These are phyloP conservation scores for Epizoanthus illoricatus DNA, from an alignment of 92 coral and sea anemone species.

Conservation along the genomic window DNA sequence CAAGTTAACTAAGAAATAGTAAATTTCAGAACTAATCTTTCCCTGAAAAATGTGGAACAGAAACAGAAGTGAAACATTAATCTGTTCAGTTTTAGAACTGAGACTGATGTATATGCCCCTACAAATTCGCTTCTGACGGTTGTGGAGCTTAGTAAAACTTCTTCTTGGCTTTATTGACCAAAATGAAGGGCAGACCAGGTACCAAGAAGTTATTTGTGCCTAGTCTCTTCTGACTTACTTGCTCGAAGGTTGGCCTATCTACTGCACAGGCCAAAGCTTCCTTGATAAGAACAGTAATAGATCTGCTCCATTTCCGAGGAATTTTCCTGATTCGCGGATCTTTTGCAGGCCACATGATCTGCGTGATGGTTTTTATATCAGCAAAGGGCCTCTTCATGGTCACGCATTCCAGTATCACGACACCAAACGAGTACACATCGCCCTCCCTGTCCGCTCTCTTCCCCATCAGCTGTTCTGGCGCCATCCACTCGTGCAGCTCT, in stretches of 20 bases:
- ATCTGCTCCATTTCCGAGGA: conserved; percentile 73
- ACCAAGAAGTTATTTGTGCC: too few relatives aligned
- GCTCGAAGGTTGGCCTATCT: conserved; percentile 80
- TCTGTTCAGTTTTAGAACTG: not conserved
- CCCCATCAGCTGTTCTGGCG: conserved; percentile 92
- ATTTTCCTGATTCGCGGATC: conserved; percentile 70
- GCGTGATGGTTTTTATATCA: conserved; percentile 50
- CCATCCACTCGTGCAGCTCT: conserved; percentile 84
- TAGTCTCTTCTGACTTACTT: conserved; percentile 42
- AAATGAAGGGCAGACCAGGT: too few relatives aligned
- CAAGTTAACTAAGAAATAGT: too few relatives aligned
- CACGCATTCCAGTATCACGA: conserved; percentile 83
- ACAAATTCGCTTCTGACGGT: not conserved
- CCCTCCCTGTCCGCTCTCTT: conserved; percentile 77
- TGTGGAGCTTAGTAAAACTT: not conserved
- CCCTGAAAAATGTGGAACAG: not conserved
- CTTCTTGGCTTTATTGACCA: not conserved
- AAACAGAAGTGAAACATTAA: not conserved
- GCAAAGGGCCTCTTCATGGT: conserved; percentile 66
- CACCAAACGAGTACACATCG: conserved; percentile 85
- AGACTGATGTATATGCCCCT: too few relatives aligned
- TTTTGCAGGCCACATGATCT: conserved; percentile 38
- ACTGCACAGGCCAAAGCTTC: conserved; percentile 69
- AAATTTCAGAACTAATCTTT: too few relatives aligned
- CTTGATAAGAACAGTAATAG: conserved; percentile 64